phyloP scores from a whole-genome alignment of 2,113 vertebrate species.

The Gymnocephalus cernua region DNA sequence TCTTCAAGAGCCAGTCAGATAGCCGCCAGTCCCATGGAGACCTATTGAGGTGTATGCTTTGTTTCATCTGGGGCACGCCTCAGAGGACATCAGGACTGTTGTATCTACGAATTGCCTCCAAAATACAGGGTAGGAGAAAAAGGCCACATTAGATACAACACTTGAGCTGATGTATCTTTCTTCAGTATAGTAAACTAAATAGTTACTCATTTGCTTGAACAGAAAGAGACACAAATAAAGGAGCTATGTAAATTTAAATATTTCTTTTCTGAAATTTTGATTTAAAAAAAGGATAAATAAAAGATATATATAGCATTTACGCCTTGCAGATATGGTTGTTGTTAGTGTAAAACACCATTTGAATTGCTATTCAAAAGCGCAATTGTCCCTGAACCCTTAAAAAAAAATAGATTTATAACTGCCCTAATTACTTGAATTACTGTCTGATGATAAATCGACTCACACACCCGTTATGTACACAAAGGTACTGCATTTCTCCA shows the following conservation, averaged over 20 bases:
- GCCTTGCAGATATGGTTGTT: neutral
- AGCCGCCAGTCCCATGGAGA: conserved; percentile 75
- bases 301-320: conserved; percentile 27
- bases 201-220: conserved; percentile 28
- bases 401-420: conserved; percentile 72
- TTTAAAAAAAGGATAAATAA: conserved; percentile 16
- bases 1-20: conserved; percentile 79
- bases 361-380: conserved; percentile 61
- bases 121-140: conserved; percentile 58
- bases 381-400: conserved; percentile 54
- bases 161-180: conserved; percentile 25
- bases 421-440: conserved; percentile 78
- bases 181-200: conserved; percentile 19
- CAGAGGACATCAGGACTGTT: conserved; percentile 72
- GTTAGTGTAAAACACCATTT: conserved; percentile 49
- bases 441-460: conserved; percentile 71
- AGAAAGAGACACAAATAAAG: neutral
- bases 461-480: conserved; percentile 62
- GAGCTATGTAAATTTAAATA: neutral
- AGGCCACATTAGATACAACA: conserved; percentile 39
- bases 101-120: conserved; percentile 65
- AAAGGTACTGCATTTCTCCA: conserved; percentile 65
- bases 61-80: conserved; percentile 82
- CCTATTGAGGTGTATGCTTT: conserved; percentile 81
- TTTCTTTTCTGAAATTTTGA: neutral